phyloP scores from a whole-genome alignment of 2,888 invertebrate genomes.

The Pristionchus maxplancki region DNA sequence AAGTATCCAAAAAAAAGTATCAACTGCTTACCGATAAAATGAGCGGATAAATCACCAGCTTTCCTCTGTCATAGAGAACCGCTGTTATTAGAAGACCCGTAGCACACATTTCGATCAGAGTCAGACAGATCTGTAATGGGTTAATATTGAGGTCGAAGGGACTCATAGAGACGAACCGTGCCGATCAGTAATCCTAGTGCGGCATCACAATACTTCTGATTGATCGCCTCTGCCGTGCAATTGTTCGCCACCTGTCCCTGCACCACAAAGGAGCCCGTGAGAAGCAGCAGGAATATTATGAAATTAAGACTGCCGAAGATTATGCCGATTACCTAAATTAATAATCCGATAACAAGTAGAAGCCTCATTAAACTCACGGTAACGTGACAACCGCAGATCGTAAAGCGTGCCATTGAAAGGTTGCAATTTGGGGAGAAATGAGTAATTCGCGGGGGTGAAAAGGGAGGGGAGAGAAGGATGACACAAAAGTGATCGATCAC shows the following conservation, averaged over 20 bases:
- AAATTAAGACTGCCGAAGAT: not conserved
- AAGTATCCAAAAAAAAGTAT: no score
- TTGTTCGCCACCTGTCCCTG: not conserved
- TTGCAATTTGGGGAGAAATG: not conserved
- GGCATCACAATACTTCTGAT: not conserved
- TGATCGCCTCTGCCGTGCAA: not conserved
- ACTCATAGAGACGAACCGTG: not conserved
- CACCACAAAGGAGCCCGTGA: not conserved
- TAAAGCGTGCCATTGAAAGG: not conserved
- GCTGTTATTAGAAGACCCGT: not conserved
- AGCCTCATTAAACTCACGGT: not conserved
- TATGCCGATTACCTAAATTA: not conserved
- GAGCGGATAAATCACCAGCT: not conserved
- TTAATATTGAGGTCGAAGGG: no score
- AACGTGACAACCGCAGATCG: not conserved
- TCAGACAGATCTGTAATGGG: not conserved
- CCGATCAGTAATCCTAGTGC: not conserved
- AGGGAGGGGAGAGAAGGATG: not conserved
- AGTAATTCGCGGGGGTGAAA: constrained; percentile 8
- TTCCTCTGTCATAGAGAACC: not conserved
- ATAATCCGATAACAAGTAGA: not conserved
- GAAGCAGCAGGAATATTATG: not conserved
- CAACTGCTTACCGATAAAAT: not conserved
- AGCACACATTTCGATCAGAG: not conserved
- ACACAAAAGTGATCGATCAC: constrained; percentile 12